Conservation (phyloP, 2,113 vertebrate species). For the Nematolebias whitei region DNA sequence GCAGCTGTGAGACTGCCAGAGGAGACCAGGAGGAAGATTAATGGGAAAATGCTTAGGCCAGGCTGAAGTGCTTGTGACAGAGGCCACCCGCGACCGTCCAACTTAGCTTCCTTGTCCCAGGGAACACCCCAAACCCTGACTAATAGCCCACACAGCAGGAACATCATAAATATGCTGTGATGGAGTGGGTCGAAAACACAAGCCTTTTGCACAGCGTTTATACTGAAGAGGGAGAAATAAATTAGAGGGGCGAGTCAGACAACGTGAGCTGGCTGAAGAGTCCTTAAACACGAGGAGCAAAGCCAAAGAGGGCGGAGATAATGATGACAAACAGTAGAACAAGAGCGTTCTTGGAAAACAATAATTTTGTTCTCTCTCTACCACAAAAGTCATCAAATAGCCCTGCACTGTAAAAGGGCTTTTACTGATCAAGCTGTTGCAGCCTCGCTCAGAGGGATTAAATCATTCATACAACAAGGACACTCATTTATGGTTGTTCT, state of each 20-base stretch:
- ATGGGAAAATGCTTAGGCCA: conserved; percentile 31
- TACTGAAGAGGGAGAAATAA: conserved; percentile 60
- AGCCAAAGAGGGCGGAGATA: conserved; percentile 29
- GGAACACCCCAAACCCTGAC: conserved; percentile 31
- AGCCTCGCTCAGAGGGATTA: conserved; percentile 18
- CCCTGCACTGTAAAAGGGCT: conserved; percentile 4
- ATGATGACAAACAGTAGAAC: conserved; percentile 46
- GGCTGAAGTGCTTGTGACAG: conserved; percentile 41
- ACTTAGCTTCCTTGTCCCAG: conserved; percentile 8
- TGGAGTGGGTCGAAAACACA: conserved; percentile 49
- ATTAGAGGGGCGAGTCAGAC: conserved; percentile 48
- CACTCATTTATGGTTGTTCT: conserved; percentile 41
- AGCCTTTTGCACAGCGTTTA: conserved; percentile 52
- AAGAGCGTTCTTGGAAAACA: conserved; percentile 26
- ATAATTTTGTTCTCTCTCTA: background rate
- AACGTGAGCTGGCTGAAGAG: conserved; percentile 45
- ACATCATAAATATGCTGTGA: conserved; percentile 62
- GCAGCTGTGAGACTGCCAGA: conserved; percentile 29
- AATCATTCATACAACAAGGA: conserved; percentile 50
- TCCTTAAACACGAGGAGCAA: conserved; percentile 31
- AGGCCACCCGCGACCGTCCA: conserved; percentile 29
- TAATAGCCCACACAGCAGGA: conserved; percentile 51
- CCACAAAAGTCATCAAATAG: conserved; percentile 26
- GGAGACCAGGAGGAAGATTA: conserved; percentile 51
- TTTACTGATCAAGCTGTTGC: conserved; percentile 25